Conservation (phyloP, 2,797 vertebrate species). For the Myripristis jacobus region DNA sequence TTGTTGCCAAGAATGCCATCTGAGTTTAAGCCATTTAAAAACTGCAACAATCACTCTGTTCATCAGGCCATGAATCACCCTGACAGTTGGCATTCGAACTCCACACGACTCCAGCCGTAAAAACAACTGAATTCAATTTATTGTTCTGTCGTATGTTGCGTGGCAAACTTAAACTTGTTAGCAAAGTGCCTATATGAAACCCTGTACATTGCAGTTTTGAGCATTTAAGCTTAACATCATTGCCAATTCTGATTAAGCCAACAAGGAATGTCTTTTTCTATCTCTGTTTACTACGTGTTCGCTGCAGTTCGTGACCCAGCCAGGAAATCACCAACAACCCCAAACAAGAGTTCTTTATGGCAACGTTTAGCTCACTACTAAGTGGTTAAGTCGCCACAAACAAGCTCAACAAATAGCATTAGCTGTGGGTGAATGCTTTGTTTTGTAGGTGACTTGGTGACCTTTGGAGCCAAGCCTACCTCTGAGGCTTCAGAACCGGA, state of each 20-base stretch:
- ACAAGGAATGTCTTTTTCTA: conserved; percentile 39
- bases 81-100: conserved; percentile 27
- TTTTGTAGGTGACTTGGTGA: neutral
- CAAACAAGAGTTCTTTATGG: conserved; percentile 52
- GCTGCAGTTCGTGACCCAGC: conserved; percentile 11
- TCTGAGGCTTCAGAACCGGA: conserved; percentile 84
- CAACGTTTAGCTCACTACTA: conserved; percentile 3
- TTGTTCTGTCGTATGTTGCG: conserved; percentile 5
- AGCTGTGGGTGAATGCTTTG: conserved; percentile 23
- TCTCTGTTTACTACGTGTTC: conserved; percentile 23
- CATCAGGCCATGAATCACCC: conserved; percentile 49
- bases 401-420: conserved; percentile 44
- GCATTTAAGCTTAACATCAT: conserved; percentile 13
- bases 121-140: conserved; percentile 28
- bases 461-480: conserved; percentile 76
- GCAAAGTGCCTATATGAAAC: conserved; percentile 1
- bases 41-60: conserved; percentile 27
- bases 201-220: conserved; percentile 19
- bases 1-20: conserved; percentile 15
- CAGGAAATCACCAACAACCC: conserved; percentile 22
- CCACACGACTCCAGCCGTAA: neutral
- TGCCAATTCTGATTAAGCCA: conserved; percentile 46
- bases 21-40: neutral
- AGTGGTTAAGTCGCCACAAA: conserved; percentile 10
- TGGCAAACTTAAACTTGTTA: conserved; percentile 2